A percentile compares a stretch with the other conserved stretches of the same genome.
Evolutionary conservation across 2,888 invertebrate genomes (phyloP).

Genomic region (Luperina testacea): DNA sequence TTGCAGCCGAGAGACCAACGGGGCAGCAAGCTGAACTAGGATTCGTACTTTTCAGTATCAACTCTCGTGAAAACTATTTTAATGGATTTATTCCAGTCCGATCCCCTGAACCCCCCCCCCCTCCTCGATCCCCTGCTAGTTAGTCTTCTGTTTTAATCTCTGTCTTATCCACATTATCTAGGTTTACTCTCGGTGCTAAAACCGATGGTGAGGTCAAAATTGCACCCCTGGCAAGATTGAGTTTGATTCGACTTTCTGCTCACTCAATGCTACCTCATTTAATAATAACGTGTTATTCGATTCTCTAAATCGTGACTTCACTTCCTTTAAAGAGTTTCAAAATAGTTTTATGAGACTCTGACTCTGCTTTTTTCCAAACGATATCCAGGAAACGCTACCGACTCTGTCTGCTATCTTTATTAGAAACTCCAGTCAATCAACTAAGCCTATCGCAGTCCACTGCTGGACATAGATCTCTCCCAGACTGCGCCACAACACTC

Average conservation of each 20-base stretch:
- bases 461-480: neutral
- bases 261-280: neutral
- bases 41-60: neutral
- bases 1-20: too few relatives aligned
- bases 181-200: too few relatives aligned
- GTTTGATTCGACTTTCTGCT: neutral
- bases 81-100: neutral
- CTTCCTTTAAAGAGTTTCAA: neutral
- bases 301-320: neutral
- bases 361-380: neutral
- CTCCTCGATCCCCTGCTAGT: too few relatives aligned
- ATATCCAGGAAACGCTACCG: neutral
- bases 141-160: too few relatives aligned
- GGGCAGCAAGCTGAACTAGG: too few relatives aligned
- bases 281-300: neutral
- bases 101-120: too few relatives aligned
- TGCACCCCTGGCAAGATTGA: neutral
- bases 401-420: neutral
- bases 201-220: too few relatives aligned
- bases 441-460: neutral
- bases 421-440: neutral
- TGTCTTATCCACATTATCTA: too few relatives aligned
- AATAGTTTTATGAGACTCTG: too few relatives aligned
- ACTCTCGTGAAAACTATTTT: neutral
- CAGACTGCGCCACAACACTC: neutral